Conservation (phyloP, 2,888 invertebrate genomes). For the Drosophila multiciliata region DNA sequence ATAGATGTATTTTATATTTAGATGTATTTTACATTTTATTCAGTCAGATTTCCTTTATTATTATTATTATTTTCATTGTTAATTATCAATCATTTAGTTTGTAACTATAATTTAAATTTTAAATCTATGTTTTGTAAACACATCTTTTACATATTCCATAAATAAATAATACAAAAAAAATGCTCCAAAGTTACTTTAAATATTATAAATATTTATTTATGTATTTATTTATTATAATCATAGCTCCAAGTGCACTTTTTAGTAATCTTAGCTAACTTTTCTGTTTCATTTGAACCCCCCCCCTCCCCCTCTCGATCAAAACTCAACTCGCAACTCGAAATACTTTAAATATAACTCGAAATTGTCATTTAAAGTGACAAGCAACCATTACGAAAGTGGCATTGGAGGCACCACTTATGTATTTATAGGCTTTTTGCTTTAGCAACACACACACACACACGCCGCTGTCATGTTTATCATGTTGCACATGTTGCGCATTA, state of each 20-base stretch:
- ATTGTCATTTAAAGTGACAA: constrained; percentile 24
- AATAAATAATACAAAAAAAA: not conserved
- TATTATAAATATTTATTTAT: not conserved
- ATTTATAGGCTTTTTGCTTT: constrained; percentile 54
- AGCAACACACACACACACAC: not conserved
- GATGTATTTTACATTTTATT: not conserved
- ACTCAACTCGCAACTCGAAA: constrained; percentile 32
- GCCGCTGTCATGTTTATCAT: constrained; percentile 11
- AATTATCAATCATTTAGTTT: not conserved
- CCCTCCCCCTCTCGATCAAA: too few species aligned
- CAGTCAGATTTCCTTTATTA: not conserved
- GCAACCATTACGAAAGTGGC: constrained; percentile 1
- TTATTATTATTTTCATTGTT: not conserved
- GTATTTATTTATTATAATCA: not conserved
- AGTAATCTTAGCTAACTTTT: not conserved
- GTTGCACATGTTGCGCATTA: constrained; percentile 64
- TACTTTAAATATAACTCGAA: constrained; percentile 39
- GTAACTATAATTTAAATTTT: not conserved
- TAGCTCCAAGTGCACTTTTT: too few species aligned
- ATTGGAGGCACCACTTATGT: constrained; percentile 24
- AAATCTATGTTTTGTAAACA: not conserved
- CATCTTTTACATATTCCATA: not conserved
- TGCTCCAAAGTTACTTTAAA: not conserved
- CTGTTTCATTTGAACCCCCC: not conserved
- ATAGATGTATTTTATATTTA: not conserved